Base-by-base conservation (phyloP, 30 jellyfish, hydroid and myxozoan species). In the Hydractinia echinata region DNA sequence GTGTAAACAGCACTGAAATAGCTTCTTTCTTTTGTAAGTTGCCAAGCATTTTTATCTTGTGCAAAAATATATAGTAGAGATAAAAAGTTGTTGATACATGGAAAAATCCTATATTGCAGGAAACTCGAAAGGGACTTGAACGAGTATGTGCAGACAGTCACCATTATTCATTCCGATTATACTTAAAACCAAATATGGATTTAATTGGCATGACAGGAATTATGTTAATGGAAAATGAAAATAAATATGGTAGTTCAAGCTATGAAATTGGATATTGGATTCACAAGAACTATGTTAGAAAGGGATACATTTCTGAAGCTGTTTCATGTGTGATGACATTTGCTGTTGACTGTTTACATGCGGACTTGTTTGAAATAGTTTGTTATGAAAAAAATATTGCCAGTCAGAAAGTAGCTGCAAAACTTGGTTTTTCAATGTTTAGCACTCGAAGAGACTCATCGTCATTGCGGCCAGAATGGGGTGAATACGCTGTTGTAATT, bases 181-280 rank as follows among this genome's bases (percentile, higher is more conserved):
- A 77, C 49, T 30, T 52, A 19, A 56, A 52, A 8, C 55, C 16
- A 77, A 18, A 50, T 72, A 50, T 16, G 19, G 72, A 60, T 16
- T 54, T 77, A 4, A 55, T 77, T 53, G 85, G 85, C 19, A 21
- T 53, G 51, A 54, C 79, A 54, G 85, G 85, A 3, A 7, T 64
- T n/a, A 51, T 64, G 39, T n/a, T 52, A n/a, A 21, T 19, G 18
- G 30, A 14, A 44, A 76, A 77, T 53, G n/a, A 50, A 0, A 55
- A 16, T 10, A 55, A 55, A 49, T 0, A 72, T 15, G n/a, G n/a
- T 5, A 51, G 16, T 21, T 10, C 82, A 64, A 7, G 16, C 21
- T 77, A 77, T 55, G 85, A 77, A n/a, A 30, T 77, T 54, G 85
- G 85, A 55, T 77, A 77, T 64, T 77, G 85, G 85, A 15, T 77